Evolutionary conservation across 2,888 invertebrate genomes (phyloP).

Genomic region (Byasa hedistus): DNA sequence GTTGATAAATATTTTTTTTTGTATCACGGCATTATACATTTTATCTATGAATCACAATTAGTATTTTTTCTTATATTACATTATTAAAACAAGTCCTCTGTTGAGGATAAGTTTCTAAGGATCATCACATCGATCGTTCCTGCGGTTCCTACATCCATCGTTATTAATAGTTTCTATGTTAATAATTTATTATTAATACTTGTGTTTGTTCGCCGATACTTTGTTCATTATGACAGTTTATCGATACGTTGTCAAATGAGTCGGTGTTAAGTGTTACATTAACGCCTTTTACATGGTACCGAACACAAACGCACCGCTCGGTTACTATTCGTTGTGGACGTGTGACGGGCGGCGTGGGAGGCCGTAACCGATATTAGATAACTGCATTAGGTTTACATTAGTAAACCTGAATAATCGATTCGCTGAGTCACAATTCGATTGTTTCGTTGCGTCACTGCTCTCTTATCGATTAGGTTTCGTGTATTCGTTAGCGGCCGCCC

Average conservation of each 20-base stretch:
- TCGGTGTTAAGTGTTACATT: constrained; percentile 25
- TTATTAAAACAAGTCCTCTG: too few species aligned
- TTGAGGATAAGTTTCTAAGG: too few species aligned
- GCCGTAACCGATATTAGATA: constrained; percentile 72
- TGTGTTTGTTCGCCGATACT: neutral
- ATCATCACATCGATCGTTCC: too few species aligned
- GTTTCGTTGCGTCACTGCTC: constrained; percentile 36
- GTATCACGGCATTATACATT: too few species aligned
- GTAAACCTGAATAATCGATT: constrained; percentile 52
- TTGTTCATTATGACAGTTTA: constrained; percentile 21
- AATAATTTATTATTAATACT: neutral
- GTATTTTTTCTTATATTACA: too few species aligned
- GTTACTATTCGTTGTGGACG: constrained; percentile 43
- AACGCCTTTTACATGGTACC: constrained; percentile 21
- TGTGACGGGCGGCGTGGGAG: constrained; percentile 64
- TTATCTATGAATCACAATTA: too few species aligned
- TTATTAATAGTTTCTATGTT: too few species aligned
- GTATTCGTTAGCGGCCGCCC: constrained; percentile 39
- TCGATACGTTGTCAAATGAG: constrained; percentile 22
- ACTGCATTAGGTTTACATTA: constrained; percentile 66
- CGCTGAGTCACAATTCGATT: constrained; percentile 56
- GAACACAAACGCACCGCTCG: constrained; percentile 8
- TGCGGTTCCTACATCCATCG: too few species aligned
- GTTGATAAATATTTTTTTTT: too few species aligned
- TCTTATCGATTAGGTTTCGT: constrained; percentile 39